Percentiles rank a stretch among this genome's conserved stretches.
phyloP scores from a whole-genome alignment of 2,797 vertebrate genomes.

The Toxotes lorentzi region DNA sequence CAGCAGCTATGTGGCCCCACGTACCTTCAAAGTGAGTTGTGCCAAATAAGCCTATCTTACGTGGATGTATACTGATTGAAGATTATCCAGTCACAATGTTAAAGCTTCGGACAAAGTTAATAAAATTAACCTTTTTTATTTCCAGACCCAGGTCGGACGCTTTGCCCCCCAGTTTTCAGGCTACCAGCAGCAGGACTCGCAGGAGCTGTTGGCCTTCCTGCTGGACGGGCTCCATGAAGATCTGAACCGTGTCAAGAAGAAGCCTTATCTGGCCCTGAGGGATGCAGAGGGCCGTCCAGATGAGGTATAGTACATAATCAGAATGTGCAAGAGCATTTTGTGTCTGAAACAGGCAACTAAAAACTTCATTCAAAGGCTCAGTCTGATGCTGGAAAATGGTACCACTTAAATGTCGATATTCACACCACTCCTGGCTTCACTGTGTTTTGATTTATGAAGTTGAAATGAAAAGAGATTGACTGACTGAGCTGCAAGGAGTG shows the following conservation, averaged over 20 bases:
- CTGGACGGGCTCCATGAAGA: constrained; percentile 97
- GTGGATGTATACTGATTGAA: background rate
- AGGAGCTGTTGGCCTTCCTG: constrained; percentile 96
- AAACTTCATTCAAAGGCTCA: background rate
- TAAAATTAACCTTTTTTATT: constrained; percentile 14
- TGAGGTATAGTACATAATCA: constrained; percentile 80
- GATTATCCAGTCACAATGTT: background rate
- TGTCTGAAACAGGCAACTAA: background rate
- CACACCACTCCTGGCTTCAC: background rate
- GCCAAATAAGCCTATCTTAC: background rate
- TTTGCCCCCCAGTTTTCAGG: constrained; percentile 98
- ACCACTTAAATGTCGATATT: background rate
- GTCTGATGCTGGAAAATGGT: background rate
- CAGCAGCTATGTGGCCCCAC: constrained; percentile 92
- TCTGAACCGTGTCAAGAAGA: constrained; percentile 97
- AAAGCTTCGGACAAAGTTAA: background rate
- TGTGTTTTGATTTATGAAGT: constrained; percentile 12
- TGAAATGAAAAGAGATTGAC: background rate
- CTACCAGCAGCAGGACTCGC: constrained; percentile 98
- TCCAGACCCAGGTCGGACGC: constrained; percentile 95
- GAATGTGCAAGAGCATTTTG: background rate
- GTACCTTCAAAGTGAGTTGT: constrained; percentile 93
- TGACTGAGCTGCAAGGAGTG: background rate
- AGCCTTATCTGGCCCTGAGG: constrained; percentile 94
- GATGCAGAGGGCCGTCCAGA: constrained; percentile 95